Evolutionary conservation across 2,888 invertebrate genomes (phyloP), one percentile per base, ranked within the genome.

Genomic region (Margaritifera margaritifera): DNA sequence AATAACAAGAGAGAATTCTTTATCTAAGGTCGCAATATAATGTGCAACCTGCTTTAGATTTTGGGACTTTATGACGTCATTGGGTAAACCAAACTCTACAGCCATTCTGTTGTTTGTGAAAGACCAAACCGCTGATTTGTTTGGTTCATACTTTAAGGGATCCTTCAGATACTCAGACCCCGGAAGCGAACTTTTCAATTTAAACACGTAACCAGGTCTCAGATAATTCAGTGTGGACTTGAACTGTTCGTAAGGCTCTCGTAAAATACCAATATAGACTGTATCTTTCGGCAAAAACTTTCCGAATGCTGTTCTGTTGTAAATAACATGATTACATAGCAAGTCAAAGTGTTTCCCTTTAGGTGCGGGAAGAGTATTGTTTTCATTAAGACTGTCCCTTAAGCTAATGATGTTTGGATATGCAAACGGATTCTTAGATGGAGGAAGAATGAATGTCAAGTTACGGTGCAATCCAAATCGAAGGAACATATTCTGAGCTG

Each of bases 311-410:
- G 65, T 64, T 27, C 72, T 63, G 42, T 75, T 69, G 58, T 79
- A 79, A 15, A 79, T 67, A 68, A 79, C 77, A 70, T 79, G 79
- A 59, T 77, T 75, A 58, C 79, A 79, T 15, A 79, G 56, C 8
- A 79, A 68, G 24, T 79, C 79, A 65, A 68, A 64, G 15, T 62
- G 68, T 54, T 68, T 74, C 2, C 74, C 73, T 6, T 24, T 24
- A 18, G 72, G 72, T 6, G 71, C 61, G 25, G 69, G 69, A 57
- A 75, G 64, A 6, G 71, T 71, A 31, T 76, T 75, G 24, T 69
- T 71, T 20, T 61, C n/a, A 2, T 19, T 64, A 50, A 76, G 27
- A 2, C 66, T 58, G 31, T 74, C 75, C 4, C 56, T 61, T 50
- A 77, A 67, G 64, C 77, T 79, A 25, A 79, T 76, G 20, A 79